Conservation (phyloP, 2,113 vertebrate genomes). For the Antennarius striatus region DNA sequence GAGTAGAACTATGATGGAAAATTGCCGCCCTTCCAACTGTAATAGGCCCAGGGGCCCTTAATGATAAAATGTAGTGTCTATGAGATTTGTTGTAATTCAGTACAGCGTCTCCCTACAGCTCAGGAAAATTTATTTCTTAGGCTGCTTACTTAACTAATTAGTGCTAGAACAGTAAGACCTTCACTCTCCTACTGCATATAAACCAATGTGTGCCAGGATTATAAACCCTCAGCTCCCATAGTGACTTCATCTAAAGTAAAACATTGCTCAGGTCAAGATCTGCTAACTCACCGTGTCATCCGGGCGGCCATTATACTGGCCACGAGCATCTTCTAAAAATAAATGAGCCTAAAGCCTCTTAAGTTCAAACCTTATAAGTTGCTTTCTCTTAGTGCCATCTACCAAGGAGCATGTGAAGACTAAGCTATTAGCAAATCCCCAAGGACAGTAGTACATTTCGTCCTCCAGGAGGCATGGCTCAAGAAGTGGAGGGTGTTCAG, state of each 20-base stretch:
- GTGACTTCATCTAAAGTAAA: slow-evolving; percentile 11
- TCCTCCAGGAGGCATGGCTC: slow-evolving; percentile 19
- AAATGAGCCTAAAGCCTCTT: slow-evolving; percentile 72
- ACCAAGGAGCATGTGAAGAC: slow-evolving; percentile 48
- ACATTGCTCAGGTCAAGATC: background rate
- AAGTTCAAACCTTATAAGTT: slow-evolving; percentile 71
- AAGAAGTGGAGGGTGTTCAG: slow-evolving; percentile 12
- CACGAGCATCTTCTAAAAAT: slow-evolving; percentile 64
- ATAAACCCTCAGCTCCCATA: background rate
- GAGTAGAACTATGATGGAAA: too few species aligned
- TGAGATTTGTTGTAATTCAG: background rate
- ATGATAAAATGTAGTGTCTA: background rate
- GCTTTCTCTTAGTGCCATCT: slow-evolving; percentile 54
- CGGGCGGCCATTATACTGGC: slow-evolving; percentile 8
- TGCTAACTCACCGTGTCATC: slow-evolving; percentile 11
- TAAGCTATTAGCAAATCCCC: slow-evolving; percentile 65
- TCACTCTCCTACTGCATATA: background rate
- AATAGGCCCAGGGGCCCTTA: background rate
- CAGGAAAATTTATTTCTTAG: slow-evolving; percentile 3
- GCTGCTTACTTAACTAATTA: slow-evolving; percentile 16
- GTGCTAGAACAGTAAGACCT: background rate
- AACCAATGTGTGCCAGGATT: background rate
- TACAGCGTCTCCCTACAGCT: background rate
- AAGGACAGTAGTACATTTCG: slow-evolving; percentile 25
- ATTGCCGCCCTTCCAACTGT: background rate